phyloP scores from a whole-genome alignment of 2,797 vertebrate genomes.

The Spizella passerina region DNA sequence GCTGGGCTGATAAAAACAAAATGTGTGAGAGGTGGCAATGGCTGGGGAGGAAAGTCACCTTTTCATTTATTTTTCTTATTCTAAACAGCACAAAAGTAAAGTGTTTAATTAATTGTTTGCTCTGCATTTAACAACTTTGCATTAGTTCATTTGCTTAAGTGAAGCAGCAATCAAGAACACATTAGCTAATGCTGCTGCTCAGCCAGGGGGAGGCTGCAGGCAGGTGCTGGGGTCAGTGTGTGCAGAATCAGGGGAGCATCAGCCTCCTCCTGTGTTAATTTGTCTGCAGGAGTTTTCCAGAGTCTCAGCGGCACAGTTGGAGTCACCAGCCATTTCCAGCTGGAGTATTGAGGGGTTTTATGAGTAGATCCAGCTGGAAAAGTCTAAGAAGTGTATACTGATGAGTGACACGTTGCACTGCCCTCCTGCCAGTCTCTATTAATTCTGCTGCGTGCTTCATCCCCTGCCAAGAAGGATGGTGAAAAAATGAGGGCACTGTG shows the following conservation, averaged over 20 bases:
- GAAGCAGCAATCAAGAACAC: conserved; percentile 32
- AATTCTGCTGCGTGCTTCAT: not conserved
- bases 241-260: not conserved
- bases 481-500: not conserved
- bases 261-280: conserved; percentile 12
- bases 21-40: not conserved
- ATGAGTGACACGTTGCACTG: not conserved
- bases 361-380: conserved; percentile 17
- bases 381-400: not conserved
- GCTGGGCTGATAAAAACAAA: not conserved
- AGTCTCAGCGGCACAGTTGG: not conserved
- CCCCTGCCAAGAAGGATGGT: not conserved
- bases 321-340: conserved; percentile 29
- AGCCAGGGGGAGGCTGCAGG: not conserved
- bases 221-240: not conserved
- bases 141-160: conserved; percentile 39
- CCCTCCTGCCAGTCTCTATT: not conserved
- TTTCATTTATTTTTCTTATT: not conserved
- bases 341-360: not conserved
- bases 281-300: conserved; percentile 21
- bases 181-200: not conserved
- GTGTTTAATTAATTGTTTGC: conserved; percentile 59
- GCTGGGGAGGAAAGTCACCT: not conserved
- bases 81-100: conserved; percentile 6
- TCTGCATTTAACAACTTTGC: conserved; percentile 43